Percentiles rank a stretch among this genome's conserved stretches.
These are phyloP conservation scores for Cryptops parisi DNA, from an alignment of 2,888 invertebrate species.

Conservation along the genomic window DNA sequence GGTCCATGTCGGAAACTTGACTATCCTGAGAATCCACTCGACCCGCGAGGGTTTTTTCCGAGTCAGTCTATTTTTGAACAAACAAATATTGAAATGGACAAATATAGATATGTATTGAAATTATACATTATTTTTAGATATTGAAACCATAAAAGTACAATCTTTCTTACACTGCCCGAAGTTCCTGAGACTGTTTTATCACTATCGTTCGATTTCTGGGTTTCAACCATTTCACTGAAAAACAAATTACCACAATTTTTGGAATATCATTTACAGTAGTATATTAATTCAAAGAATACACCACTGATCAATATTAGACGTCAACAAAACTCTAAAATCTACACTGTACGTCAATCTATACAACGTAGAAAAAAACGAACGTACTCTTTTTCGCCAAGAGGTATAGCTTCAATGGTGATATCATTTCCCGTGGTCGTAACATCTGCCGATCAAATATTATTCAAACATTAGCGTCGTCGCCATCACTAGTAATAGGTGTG, in stretches of 20 bases:
- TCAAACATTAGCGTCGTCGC: no score
- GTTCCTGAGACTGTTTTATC: slow-evolving; percentile 41
- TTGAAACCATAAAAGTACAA: not conserved
- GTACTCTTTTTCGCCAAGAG: slow-evolving; percentile 14
- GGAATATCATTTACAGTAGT: not conserved
- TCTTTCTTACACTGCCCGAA: slow-evolving; percentile 28
- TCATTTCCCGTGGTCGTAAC: slow-evolving; percentile 7
- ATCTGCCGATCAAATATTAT: no score
- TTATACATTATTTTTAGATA: no score
- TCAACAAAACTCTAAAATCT: no score
- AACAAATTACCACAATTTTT: not conserved
- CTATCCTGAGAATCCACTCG: slow-evolving; percentile 70
- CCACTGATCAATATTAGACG: no score
- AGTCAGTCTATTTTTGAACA: slow-evolving; percentile 45
- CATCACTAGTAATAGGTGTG: no score
- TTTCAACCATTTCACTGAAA: slow-evolving; percentile 33
- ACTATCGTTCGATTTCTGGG: slow-evolving; percentile 41
- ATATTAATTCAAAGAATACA: no score
- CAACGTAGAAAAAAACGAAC: no score
- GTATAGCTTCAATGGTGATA: slow-evolving; percentile 11
- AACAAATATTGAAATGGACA: slow-evolving; percentile 2
- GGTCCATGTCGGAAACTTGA: slow-evolving; percentile 48
- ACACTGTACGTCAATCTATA: no score
- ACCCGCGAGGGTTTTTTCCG: slow-evolving; percentile 58
- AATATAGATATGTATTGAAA: not conserved